phyloP scores from a whole-genome alignment of 1,140 invertebrate species.

The Drosophila ironensis region DNA sequence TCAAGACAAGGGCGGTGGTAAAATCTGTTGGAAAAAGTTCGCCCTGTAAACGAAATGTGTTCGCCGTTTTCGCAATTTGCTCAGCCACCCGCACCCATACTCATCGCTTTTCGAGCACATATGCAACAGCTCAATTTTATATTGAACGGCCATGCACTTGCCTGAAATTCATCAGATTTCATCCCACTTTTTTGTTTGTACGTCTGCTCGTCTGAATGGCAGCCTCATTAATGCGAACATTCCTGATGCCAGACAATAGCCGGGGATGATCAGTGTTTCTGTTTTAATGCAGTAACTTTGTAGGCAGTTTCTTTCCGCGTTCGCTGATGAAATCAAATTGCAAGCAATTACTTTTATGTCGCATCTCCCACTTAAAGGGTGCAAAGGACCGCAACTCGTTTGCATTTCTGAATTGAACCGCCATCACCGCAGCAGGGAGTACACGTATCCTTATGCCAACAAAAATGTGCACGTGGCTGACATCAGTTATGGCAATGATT shows the following conservation, averaged over 20 bases:
- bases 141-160: constrained; percentile 28
- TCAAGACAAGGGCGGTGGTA: not conserved
- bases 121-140: constrained; percentile 73
- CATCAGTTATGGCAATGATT: constrained; percentile 26
- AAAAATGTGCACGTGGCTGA: not conserved
- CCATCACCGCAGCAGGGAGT: constrained; percentile 38
- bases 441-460: constrained; percentile 11
- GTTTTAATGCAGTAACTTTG: constrained; percentile 5
- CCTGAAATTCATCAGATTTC: constrained; percentile 12
- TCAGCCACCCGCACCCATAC: constrained; percentile 9
- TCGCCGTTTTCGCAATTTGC: constrained; percentile 57
- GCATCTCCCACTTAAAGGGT: constrained; percentile 22
- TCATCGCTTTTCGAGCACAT: constrained; percentile 36
- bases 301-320: not conserved
- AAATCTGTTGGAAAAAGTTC: constrained; percentile 26
- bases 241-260: constrained; percentile 33
- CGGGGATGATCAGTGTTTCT: constrained; percentile 7
- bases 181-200: not conserved
- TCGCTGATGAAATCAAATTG: constrained; percentile 60
- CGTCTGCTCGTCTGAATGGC: constrained; percentile 66
- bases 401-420: constrained; percentile 49
- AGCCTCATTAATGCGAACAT: constrained; percentile 73
- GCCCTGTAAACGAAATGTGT: constrained; percentile 56
- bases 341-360: constrained; percentile 68
- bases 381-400: constrained; percentile 64